A percentile compares a stretch with the other conserved stretches of the same genome.
These are phyloP conservation scores for Centruroides sculpturatus DNA, from an alignment of 1,140 invertebrate genomes.

Conservation along the genomic window DNA sequence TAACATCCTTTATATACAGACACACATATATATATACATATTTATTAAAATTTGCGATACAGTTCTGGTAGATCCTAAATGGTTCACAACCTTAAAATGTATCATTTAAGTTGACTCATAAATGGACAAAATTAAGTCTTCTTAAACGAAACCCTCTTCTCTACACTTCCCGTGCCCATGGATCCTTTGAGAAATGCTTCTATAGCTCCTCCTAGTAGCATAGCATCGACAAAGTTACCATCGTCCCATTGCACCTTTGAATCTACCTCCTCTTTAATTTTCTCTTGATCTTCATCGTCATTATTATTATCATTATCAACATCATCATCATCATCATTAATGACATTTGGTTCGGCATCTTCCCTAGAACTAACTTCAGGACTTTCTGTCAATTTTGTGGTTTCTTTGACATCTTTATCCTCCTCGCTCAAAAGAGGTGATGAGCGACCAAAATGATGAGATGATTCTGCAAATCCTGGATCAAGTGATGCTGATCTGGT, in stretches of 20 bases:
- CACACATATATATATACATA: too few species aligned
- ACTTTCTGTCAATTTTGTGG: not conserved
- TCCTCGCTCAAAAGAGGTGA: too few species aligned
- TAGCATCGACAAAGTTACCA: constrained; percentile 15
- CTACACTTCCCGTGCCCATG: constrained; percentile 11
- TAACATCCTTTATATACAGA: too few species aligned
- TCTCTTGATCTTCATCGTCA: not conserved
- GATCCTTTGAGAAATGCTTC: constrained; percentile 16
- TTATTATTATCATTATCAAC: not conserved
- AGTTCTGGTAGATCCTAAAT: too few species aligned
- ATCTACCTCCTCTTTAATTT: too few species aligned
- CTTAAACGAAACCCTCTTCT: constrained; percentile 18
- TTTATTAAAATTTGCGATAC: too few species aligned
- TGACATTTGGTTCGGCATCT: constrained; percentile 4
- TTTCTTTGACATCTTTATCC: too few species aligned
- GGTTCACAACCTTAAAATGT: too few species aligned
- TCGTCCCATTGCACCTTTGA: constrained; percentile 17
- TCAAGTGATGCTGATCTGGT: too few species aligned
- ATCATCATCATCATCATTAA: constrained; percentile 1
- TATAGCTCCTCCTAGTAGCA: constrained; percentile 17
- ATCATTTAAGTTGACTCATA: too few species aligned
- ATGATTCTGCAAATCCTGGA: too few species aligned
- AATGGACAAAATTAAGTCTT: not conserved
- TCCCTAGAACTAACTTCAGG: not conserved
- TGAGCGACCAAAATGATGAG: too few species aligned